A percentile compares a stretch with the other conserved stretches of the same genome.
These are phyloP conservation scores for Riparia riparia DNA, from an alignment of 2,113 vertebrate species.

Conservation along the genomic window DNA sequence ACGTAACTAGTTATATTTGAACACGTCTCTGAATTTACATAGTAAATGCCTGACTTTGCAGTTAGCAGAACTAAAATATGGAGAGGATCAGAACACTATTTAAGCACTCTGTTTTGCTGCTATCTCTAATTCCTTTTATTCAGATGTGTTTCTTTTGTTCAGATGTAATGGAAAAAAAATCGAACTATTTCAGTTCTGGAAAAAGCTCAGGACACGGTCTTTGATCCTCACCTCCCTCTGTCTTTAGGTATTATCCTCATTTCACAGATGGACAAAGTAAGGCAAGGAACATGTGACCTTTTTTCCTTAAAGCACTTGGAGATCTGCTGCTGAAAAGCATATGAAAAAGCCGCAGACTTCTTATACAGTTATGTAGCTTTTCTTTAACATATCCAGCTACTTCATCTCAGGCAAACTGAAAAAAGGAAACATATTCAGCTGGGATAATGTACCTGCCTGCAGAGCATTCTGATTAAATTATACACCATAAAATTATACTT, in stretches of 20 bases:
- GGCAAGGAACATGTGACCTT: neutral
- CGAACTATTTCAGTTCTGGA: neutral
- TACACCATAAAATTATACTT: slow-evolving; percentile 30
- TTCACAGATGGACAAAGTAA: neutral
- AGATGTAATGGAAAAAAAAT: slow-evolving; percentile 7
- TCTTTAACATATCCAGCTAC: neutral
- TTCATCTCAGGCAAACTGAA: neutral
- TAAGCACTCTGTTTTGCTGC: slow-evolving; percentile 1
- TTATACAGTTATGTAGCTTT: slow-evolving; percentile 7
- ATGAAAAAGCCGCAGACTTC: neutral
- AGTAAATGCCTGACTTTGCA: slow-evolving; percentile 40
- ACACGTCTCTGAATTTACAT: slow-evolving; percentile 29
- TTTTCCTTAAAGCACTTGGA: neutral
- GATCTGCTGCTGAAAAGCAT: neutral
- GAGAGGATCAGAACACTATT: slow-evolving; percentile 14
- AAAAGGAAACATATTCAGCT: neutral
- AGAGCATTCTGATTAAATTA: slow-evolving; percentile 31
- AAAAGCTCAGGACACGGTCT: neutral
- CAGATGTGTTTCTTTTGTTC: slow-evolving; percentile 29
- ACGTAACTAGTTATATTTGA: neutral
- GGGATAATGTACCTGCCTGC: slow-evolving; percentile 32
- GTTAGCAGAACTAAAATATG: slow-evolving; percentile 43
- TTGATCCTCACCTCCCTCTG: neutral
- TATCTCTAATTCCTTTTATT: slow-evolving; percentile 43
- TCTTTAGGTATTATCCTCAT: neutral